Percentiles rank a stretch among this genome's conserved stretches.
Evolutionary conservation across 2,113 vertebrate species (phyloP).

Genomic region (Panurus biarmicus): DNA sequence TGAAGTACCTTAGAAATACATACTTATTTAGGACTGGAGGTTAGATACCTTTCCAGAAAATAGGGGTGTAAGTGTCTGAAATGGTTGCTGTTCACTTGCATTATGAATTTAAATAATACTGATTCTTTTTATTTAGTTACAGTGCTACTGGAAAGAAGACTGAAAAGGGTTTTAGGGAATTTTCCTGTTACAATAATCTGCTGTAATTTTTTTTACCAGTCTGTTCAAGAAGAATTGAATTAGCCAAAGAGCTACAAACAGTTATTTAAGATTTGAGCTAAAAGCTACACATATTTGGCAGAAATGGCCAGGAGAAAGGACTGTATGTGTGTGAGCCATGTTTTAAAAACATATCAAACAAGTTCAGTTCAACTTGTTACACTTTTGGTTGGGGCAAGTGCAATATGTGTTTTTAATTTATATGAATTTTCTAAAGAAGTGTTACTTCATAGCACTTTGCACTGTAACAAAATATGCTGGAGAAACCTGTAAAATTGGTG

Average conservation of each 20-base stretch:
- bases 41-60: background rate
- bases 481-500: constrained; percentile 57
- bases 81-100: background rate
- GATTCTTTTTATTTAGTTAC: constrained; percentile 5
- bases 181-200: background rate
- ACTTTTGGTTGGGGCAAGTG: constrained; percentile 58
- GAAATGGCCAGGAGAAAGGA: background rate
- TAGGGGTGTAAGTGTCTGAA: background rate
- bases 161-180: background rate
- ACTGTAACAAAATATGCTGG: constrained; percentile 48
- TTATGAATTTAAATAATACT: background rate
- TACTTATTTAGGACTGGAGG: background rate
- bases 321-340: background rate
- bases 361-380: background rate
- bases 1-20: background rate
- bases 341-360: background rate
- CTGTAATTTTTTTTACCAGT: background rate
- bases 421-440: constrained; percentile 14
- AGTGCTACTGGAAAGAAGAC: background rate
- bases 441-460: constrained; percentile 31
- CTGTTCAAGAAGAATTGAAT: background rate
- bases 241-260: background rate
- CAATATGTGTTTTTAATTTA: constrained; percentile 63
- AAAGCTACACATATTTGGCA: background rate
- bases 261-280: background rate